Percentiles rank a stretch among this genome's conserved stretches.
Conservation (phyloP, 2,888 invertebrate species). For the Gerosis bhagava region DNA sequence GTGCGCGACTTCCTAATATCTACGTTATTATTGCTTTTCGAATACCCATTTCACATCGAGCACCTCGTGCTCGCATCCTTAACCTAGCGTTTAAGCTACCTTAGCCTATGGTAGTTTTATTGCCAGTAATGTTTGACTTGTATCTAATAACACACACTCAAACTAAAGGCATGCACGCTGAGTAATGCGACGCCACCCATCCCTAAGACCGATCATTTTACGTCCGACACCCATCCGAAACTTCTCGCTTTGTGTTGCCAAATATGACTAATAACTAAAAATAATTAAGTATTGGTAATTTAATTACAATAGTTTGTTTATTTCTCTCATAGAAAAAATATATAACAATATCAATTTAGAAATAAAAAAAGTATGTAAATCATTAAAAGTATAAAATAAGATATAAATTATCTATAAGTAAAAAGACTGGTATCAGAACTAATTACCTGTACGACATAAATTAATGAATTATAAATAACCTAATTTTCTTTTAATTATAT, state of each 20-base stretch:
- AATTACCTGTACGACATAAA: constrained; percentile 2
- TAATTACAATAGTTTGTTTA: too few species aligned
- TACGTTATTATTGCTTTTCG: constrained; percentile 83
- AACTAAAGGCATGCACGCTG: constrained; percentile 69
- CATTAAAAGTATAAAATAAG: too few species aligned
- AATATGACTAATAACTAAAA: too few species aligned
- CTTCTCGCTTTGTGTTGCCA: too few species aligned
- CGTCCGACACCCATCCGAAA: constrained; percentile 45
- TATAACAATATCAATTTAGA: too few species aligned
- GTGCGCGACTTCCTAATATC: constrained; percentile 70
- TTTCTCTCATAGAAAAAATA: too few species aligned
- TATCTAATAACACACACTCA: constrained; percentile 64
- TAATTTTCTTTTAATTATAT: too few species aligned
- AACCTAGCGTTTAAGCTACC: constrained; percentile 59
- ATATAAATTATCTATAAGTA: too few species aligned
- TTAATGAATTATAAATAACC: too few species aligned
- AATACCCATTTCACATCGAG: constrained; percentile 78
- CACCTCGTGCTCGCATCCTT: constrained; percentile 71
- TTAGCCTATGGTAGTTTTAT: constrained; percentile 72
- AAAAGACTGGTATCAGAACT: too few species aligned
- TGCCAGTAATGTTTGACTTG: constrained; percentile 73
- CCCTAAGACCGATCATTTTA: constrained; percentile 47
- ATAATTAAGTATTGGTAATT: too few species aligned
- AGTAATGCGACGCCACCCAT: constrained; percentile 49
- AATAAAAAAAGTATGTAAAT: too few species aligned